Base-by-base conservation (phyloP, 2,797 vertebrate species). In the Agapornis canus region DNA sequence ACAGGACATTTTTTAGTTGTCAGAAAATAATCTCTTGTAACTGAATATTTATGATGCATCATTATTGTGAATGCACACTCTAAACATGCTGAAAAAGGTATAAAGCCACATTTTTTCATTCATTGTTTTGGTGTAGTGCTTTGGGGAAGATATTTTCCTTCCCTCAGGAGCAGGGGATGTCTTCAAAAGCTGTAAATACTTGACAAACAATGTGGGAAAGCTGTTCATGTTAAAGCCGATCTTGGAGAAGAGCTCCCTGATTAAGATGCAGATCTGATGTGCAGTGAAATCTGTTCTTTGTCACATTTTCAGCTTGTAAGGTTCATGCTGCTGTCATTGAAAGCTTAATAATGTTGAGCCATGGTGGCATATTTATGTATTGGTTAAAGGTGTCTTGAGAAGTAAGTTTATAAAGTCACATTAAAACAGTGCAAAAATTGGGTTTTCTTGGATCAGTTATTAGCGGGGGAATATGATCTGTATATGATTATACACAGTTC, bases 281-380 rank as follows among this genome's bases (percentile, higher is more conserved):
- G 85, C 57, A 49, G 82, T 27, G 73, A 94, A 96, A 88, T 93
- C 87, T 93, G 79, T 69, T 94, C 71, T 52, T 51, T 91, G 91
- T 92, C 87, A 89, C 61, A 63, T 90, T 90, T 83, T 71, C 86
- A 72, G 66, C 65, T 51, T 42, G 35, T n/a, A 37, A 87, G 43
- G 86, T 61, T 95, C 66, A 35, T 0, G 0, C 37, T 88, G 73
- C 77, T 96, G 91, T 88, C 65, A 82, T 6, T 66, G 94, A 79
- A 91, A 95, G 29, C 64, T 76, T 76, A 81, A 63, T 32, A 66
- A 83, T 1, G 0, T 65, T 70, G 47, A 83, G 43, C 37, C 57
- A 48, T 0, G 2, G 69, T 81, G 65, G 11, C 70, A 37, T 59
- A 29, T 89, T 92, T 82, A 69, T 71, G 32, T 73, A 27, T 18